Evolutionary conservation across 2,113 vertebrate genomes (phyloP).

Genomic region (Cyprinodon tularosa): DNA sequence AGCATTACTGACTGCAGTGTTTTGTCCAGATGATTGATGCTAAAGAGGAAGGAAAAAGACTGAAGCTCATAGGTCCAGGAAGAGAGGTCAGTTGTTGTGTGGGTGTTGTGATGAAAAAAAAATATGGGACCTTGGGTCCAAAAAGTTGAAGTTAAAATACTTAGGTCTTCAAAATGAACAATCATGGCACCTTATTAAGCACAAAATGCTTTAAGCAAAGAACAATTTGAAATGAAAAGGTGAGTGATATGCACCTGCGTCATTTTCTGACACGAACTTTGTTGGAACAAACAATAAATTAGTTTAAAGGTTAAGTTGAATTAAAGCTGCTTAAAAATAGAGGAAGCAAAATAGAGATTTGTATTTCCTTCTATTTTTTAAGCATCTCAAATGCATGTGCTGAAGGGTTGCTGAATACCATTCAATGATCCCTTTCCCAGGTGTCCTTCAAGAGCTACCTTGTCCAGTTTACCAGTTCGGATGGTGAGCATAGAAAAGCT

Average conservation of each 20-base stretch:
- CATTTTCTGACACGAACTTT: background rate
- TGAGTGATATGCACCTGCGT: background rate
- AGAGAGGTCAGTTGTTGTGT: no score
- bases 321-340: slow-evolving; percentile 12
- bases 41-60: no score
- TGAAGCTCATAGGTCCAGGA: no score
- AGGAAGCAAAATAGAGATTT: slow-evolving; percentile 7
- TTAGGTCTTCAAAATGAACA: no score
- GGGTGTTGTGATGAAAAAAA: no score
- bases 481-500: slow-evolving; percentile 3
- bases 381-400: background rate
- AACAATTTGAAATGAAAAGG: no score
- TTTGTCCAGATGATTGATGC: no score
- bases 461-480: slow-evolving; percentile 5
- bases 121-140: no score
- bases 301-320: background rate
- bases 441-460: slow-evolving; percentile 10
- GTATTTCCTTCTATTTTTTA: slow-evolving; percentile 6
- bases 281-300: background rate
- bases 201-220: no score
- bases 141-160: no score
- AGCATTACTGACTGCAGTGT: no score
- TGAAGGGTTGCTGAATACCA: slow-evolving; percentile 23
- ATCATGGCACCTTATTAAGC: no score
- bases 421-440: slow-evolving; percentile 42